Evolutionary conservation across 1,140 invertebrate species (phyloP).

Genomic region (Panulirus ornatus): DNA sequence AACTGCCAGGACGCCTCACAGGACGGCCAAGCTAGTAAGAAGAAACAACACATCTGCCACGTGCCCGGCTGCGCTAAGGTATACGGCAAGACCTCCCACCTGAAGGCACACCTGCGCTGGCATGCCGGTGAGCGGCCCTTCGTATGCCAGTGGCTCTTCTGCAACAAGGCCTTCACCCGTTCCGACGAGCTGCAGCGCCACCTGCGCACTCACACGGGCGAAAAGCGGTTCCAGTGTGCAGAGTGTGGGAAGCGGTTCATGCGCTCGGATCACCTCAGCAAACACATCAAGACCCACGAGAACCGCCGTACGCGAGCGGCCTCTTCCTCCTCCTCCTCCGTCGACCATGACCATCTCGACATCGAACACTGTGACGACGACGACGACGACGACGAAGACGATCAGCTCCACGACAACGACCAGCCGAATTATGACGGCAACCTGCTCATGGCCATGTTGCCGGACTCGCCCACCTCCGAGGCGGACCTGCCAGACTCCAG

Average conservation of each 20-base stretch:
- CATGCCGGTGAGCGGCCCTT: conserved; percentile 92
- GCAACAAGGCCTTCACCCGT: conserved; percentile 84
- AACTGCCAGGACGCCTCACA: conserved; percentile 24
- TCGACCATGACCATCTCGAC: background rate
- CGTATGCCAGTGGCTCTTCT: conserved; percentile 95
- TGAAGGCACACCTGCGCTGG: conserved; percentile 93
- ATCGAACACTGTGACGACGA: background rate
- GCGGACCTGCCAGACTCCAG: background rate
- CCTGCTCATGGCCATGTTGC: background rate
- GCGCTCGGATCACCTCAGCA: conserved; percentile 41
- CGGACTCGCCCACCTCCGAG: background rate
- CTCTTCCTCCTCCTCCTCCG: background rate
- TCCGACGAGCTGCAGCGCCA: conserved; percentile 57
- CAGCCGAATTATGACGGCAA: no score
- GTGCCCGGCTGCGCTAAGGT: conserved; percentile 83
- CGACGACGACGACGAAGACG: conserved; percentile 15
- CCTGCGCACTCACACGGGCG: conserved; percentile 33
- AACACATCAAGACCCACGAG: conserved; percentile 45
- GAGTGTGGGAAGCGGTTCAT: conserved; percentile 42
- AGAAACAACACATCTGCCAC: conserved; percentile 90
- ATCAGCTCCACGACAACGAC: background rate
- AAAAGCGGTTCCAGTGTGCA: conserved; percentile 35
- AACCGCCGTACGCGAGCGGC: background rate
- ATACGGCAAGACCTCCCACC: conserved; percentile 96
- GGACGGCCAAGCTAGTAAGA: conserved; percentile 79